phyloP scores from a whole-genome alignment of 1,140 invertebrate genomes.

The Heliconius himera region DNA sequence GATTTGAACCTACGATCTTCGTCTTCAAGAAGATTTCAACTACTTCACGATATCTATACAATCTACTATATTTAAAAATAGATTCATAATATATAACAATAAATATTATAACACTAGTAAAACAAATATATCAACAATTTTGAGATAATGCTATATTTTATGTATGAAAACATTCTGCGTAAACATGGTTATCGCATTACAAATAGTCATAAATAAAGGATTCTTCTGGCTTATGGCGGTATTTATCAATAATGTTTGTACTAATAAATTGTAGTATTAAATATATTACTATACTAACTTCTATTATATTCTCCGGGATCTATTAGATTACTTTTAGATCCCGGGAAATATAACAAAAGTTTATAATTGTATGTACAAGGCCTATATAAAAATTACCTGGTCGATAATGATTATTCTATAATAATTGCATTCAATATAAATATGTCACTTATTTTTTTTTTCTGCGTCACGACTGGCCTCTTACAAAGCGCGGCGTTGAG shows the following conservation, averaged over 20 bases:
- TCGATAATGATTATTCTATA: too few relatives aligned
- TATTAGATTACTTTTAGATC: neutral
- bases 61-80: too few relatives aligned
- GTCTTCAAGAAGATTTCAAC: too few relatives aligned
- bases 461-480: too few relatives aligned
- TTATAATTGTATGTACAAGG: neutral
- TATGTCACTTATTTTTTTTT: too few relatives aligned
- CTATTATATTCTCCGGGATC: too few relatives aligned
- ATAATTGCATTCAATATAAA: too few relatives aligned
- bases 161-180: neutral
- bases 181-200: constrained; percentile 8
- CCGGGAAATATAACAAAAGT: neutral
- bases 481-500: too few relatives aligned
- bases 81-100: neutral
- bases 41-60: too few relatives aligned
- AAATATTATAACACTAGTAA: neutral
- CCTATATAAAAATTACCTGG: too few relatives aligned
- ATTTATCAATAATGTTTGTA: neutral
- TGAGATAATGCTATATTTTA: neutral
- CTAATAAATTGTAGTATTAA: neutral
- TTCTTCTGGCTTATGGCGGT: constrained; percentile 4
- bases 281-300: neutral
- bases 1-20: too few relatives aligned
- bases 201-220: constrained; percentile 4
- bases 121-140: neutral